phyloP scores from a whole-genome alignment of 1,140 invertebrate species.

The Pemphigus obesinymphae region DNA sequence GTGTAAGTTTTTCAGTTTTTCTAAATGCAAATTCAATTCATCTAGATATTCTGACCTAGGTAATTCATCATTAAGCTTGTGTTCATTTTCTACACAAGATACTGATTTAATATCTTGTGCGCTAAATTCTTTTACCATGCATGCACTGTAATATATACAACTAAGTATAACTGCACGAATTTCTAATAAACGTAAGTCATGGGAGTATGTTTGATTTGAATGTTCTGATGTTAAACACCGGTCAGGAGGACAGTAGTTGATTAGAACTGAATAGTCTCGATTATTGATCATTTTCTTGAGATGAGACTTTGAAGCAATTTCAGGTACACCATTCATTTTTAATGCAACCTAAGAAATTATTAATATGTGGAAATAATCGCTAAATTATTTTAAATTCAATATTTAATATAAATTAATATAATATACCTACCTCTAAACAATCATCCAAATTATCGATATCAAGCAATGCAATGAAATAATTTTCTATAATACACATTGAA shows the following conservation, averaged over 20 bases:
- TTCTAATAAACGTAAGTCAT: slow-evolving; percentile 17
- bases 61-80: background rate
- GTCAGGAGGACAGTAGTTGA: slow-evolving; percentile 21
- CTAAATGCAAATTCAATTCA: slow-evolving; percentile 1
- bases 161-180: slow-evolving; percentile 6
- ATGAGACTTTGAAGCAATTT: slow-evolving; percentile 1
- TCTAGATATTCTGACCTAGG: background rate
- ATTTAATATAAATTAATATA: background rate
- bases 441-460: slow-evolving; percentile 20
- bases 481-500: slow-evolving; percentile 40
- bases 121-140: background rate
- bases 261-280: slow-evolving; percentile 23
- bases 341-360: slow-evolving; percentile 8
- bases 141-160: slow-evolving; percentile 26
- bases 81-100: background rate
- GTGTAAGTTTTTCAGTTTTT: background rate
- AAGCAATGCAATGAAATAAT: slow-evolving; percentile 12
- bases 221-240: slow-evolving; percentile 1
- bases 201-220: slow-evolving; percentile 1
- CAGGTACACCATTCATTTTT: slow-evolving; percentile 20
- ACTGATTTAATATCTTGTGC: background rate
- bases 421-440: slow-evolving; percentile 24
- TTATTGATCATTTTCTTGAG: slow-evolving; percentile 27
- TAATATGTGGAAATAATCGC: background rate
- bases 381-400: background rate